phyloP scores from a whole-genome alignment of 2,797 vertebrate species.

The Alauda arvensis region DNA sequence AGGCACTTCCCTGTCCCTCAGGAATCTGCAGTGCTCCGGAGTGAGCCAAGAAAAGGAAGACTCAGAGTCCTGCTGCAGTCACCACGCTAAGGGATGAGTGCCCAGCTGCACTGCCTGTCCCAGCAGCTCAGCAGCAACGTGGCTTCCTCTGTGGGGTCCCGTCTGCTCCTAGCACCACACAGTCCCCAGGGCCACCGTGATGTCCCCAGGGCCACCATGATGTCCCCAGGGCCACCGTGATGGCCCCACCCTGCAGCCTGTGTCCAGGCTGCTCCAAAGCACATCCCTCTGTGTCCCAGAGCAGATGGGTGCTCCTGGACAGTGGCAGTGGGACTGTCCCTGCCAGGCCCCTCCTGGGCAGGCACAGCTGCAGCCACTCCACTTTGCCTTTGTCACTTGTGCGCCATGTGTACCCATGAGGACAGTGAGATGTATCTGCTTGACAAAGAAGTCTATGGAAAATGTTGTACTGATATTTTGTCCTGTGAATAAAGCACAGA shows the following conservation, averaged over 20 bases:
- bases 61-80: neutral
- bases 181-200: neutral
- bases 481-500: slow-evolving; percentile 78
- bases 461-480: slow-evolving; percentile 44
- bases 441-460: slow-evolving; percentile 24
- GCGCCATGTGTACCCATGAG: neutral
- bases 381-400: neutral
- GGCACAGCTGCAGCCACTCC: neutral
- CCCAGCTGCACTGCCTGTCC: neutral
- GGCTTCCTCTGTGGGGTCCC: neutral
- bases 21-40: neutral
- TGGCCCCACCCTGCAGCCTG: neutral
- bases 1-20: accelerated
- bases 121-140: accelerated
- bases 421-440: slow-evolving; percentile 34
- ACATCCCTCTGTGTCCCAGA: neutral
- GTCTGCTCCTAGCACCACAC: neutral
- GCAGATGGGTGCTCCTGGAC: neutral
- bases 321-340: neutral
- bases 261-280: neutral
- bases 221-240: neutral
- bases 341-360: accelerated
- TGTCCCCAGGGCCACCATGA: accelerated
- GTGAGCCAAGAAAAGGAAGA: accelerated
- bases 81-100: neutral